Percentiles rank a stretch among this genome's conserved stretches.
phyloP scores from a whole-genome alignment of 1,140 invertebrate genomes.

The Apolygus lucorum region DNA sequence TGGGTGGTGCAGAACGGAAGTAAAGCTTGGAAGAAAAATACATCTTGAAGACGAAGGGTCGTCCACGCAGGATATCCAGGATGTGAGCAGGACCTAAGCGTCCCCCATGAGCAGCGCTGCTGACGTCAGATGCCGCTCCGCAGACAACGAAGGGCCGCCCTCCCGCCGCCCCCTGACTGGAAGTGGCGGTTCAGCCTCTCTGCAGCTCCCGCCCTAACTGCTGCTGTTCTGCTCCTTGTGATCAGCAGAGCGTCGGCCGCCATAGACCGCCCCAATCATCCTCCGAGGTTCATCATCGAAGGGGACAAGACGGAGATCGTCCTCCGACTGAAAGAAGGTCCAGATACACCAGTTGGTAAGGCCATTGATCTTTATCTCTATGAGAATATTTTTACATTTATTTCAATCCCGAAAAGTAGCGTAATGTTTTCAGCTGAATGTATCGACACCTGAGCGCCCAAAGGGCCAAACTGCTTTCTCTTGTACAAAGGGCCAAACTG shows the following conservation, averaged over 20 bases:
- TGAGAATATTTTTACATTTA: no score
- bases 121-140: not conserved
- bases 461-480: no score
- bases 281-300: conserved; percentile 73
- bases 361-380: no score
- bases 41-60: no score
- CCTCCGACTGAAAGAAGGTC: conserved; percentile 73
- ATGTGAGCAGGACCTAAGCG: not conserved
- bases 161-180: not conserved
- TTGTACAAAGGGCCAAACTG: no score
- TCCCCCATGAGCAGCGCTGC: not conserved
- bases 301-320: conserved; percentile 77
- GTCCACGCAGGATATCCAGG: no score
- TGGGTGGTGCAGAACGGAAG: no score
- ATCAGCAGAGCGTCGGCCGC: not conserved
- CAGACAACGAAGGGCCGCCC: not conserved
- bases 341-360: conserved; percentile 76
- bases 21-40: no score
- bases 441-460: no score
- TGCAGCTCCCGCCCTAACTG: not conserved
- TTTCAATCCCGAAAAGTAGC: no score
- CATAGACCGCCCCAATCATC: conserved; percentile 48
- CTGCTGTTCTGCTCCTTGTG: not conserved
- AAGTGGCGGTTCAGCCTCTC: conserved; percentile 3
- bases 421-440: no score